Evolutionary conservation across 2,888 invertebrate genomes (phyloP).

Genomic region (Disparrhopalites patrizii): DNA sequence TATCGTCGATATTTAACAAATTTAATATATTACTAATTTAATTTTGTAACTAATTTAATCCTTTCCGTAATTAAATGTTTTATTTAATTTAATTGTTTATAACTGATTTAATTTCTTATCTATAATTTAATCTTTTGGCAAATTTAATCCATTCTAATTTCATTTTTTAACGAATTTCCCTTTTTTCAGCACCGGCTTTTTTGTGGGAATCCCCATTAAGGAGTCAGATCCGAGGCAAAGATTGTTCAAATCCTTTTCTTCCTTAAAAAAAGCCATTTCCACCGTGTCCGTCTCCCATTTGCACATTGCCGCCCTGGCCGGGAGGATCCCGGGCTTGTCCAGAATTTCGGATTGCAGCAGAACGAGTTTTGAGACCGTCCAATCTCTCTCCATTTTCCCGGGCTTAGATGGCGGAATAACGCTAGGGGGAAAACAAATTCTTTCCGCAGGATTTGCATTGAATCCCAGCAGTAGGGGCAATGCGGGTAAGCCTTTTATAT

Average conservation of each 20-base stretch:
- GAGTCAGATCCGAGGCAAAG: neutral
- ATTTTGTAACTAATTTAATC: no score
- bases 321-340: neutral
- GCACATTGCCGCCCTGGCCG: neutral
- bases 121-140: no score
- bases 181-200: neutral
- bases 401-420: neutral
- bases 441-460: neutral
- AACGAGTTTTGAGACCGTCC: neutral
- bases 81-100: no score
- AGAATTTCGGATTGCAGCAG: neutral
- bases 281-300: neutral
- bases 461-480: slow-evolving; percentile 1
- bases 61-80: no score
- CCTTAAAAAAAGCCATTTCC: neutral
- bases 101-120: no score
- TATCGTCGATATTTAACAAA: no score
- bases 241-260: neutral
- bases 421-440: neutral
- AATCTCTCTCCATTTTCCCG: slow-evolving; percentile 1
- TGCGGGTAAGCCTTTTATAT: neutral
- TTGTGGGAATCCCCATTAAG: neutral
- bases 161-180: no score
- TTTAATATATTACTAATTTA: no score
- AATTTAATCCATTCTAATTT: no score